These are phyloP conservation scores for Cyprinodon diabolis DNA, from an alignment of 2,797 vertebrate species.

Conservation along the genomic window DNA sequence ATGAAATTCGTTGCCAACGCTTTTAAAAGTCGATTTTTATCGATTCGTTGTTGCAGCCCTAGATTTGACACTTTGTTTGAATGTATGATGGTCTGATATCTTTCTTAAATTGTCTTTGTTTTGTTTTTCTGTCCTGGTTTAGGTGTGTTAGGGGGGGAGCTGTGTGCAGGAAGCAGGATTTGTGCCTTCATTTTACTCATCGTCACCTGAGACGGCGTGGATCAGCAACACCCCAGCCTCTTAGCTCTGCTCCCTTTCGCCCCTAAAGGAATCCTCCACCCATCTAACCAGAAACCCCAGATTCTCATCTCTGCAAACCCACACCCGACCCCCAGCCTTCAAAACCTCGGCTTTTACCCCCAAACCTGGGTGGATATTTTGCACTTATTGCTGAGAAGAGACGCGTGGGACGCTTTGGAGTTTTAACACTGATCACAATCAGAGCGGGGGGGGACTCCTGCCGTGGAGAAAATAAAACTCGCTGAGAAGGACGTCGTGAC, in stretches of 20 bases:
- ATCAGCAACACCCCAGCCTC: constrained; percentile 81
- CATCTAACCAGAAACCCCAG: constrained; percentile 51
- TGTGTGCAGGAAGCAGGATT: constrained; percentile 87
- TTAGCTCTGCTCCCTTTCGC: constrained; percentile 66
- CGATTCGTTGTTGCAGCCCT: no score
- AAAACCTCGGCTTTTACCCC: constrained; percentile 51
- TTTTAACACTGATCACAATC: constrained; percentile 38
- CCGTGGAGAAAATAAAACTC: constrained; percentile 43
- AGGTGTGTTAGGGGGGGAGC: constrained; percentile 96
- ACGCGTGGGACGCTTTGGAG: constrained; percentile 56
- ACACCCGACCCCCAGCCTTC: constrained; percentile 50
- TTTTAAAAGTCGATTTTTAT: no score
- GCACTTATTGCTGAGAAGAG: constrained; percentile 68
- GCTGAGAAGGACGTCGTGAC: constrained; percentile 74
- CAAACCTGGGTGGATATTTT: constrained; percentile 67
- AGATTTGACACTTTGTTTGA: constrained; percentile 41
- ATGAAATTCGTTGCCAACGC: no score
- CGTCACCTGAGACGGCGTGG: constrained; percentile 87
- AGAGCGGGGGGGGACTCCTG: constrained; percentile 52
- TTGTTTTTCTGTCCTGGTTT: constrained; percentile 46
- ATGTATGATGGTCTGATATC: neutral
- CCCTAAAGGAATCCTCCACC: constrained; percentile 54
- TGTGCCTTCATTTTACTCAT: constrained; percentile 99
- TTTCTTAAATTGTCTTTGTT: constrained; percentile 7
- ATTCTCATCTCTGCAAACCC: constrained; percentile 56